Conservation (phyloP, 2,888 invertebrate genomes). For the Leptinotarsa peninsularis region DNA sequence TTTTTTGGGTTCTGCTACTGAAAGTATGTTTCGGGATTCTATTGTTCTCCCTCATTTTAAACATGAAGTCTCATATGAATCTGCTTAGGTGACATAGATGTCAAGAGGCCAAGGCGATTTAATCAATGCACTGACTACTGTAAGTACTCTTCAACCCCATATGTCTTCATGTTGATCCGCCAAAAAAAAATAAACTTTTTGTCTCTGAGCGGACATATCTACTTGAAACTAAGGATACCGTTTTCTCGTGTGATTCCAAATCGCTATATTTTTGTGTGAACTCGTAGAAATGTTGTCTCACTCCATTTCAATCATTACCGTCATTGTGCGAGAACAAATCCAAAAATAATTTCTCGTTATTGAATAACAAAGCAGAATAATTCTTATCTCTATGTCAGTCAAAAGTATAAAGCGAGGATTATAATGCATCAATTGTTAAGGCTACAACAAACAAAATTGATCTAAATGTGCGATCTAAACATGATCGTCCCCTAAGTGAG, state of each 20-base stretch:
- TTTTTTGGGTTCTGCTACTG: too few species aligned
- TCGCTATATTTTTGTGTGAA: not conserved
- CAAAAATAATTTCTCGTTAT: conserved; percentile 55
- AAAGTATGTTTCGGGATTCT: too few species aligned
- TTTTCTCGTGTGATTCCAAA: not conserved
- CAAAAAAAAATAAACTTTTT: too few species aligned
- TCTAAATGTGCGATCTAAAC: conserved; percentile 67
- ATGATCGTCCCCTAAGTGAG: conserved; percentile 62
- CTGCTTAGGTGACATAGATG: too few species aligned
- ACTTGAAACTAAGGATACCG: too few species aligned
- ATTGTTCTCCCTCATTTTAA: too few species aligned
- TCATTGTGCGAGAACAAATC: conserved; percentile 44
- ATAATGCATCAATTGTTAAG: conserved; percentile 66
- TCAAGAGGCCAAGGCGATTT: too few species aligned
- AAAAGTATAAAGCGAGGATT: conserved; percentile 62
- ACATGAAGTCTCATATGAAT: too few species aligned
- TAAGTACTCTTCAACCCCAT: too few species aligned
- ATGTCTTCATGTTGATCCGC: too few species aligned
- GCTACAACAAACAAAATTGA: conserved; percentile 67
- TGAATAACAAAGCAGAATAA: conserved; percentile 57
- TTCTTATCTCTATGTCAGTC: conserved; percentile 62
- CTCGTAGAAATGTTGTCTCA: not conserved
- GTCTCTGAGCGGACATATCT: too few species aligned
- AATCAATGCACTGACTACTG: too few species aligned
- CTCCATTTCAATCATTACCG: conserved; percentile 13